These are phyloP conservation scores for Tyrophagus putrescentiae DNA, from an alignment of 1,140 invertebrate genomes.

Conservation along the genomic window DNA sequence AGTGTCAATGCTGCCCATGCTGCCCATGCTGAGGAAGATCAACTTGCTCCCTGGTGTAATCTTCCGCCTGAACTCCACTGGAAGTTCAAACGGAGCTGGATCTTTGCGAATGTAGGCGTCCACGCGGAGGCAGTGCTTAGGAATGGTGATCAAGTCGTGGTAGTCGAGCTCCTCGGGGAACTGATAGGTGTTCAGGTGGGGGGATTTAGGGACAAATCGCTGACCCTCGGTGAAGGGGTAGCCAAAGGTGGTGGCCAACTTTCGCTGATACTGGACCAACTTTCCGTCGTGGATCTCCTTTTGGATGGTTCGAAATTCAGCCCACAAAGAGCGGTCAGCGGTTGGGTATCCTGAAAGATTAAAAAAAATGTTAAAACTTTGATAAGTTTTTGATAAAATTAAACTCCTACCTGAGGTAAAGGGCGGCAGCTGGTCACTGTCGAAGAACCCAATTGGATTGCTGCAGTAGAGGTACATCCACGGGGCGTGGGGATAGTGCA, in stretches of 20 bases:
- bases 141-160: background rate
- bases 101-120: conserved; percentile 13
- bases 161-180: conserved; percentile 20
- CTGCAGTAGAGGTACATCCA: conserved; percentile 10
- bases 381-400: too few relatives aligned
- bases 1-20: conserved; percentile 24
- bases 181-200: conserved; percentile 20
- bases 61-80: background rate
- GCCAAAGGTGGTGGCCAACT: background rate
- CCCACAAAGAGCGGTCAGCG: background rate
- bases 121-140: background rate
- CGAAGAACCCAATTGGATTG: background rate
- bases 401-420: background rate
- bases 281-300: background rate
- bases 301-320: background rate
- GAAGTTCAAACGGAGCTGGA: conserved; percentile 18
- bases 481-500: background rate
- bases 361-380: too few relatives aligned
- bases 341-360: too few relatives aligned
- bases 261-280: background rate
- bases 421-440: background rate
- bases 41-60: conserved; percentile 4
- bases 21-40: conserved; percentile 17
- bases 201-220: conserved; percentile 5
- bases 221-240: background rate